Base-by-base conservation (phyloP, 2,113 vertebrate genomes). In the Ardeotis arabs region DNA sequence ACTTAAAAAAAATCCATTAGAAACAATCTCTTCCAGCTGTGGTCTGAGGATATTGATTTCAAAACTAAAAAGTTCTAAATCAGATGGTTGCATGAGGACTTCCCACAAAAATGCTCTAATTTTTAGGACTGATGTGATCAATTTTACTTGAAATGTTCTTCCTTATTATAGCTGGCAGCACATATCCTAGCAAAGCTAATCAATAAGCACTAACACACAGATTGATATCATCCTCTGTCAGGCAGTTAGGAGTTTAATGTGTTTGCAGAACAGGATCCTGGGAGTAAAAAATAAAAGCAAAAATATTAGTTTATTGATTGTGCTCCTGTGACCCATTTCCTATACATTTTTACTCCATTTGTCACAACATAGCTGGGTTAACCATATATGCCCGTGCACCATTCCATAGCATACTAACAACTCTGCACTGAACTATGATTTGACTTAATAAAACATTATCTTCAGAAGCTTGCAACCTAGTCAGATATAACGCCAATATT, bases 221-320 rank as follows among this genome's bases (percentile, higher is more conserved):
- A 97, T 94, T 96, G 95, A 97, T 97, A 90, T 85, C 77, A 89
- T 95, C 96, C 93, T 92, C 95, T 95, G 76, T 94, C 93, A 95
- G 73, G 93, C 90, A 96, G 94, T 84, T 93, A 95, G 92, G 74
- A 88, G 84, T 90, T 72, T 94, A 96, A 93, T 95, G 78, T 91
- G 70, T 91, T 96, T 97, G 96, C 83, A 91, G 84, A 93, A 94
- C 66, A 93, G 93, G 41, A 81, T 53, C 45, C 62, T 96, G 89
- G 77, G 91, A 95, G 58, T 89, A 37, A 95, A 95, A 95, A 94
- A 94, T 87, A 94, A 94, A 96, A 84, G 66, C 87, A 95, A 96
- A 95, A 97, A 53, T 87, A 87, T 69, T 83, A 78, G 74, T 29
- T 95, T 97, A 97, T 97, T 97, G 97, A 97, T 87, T 92, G 79